Conservation (phyloP, 2,797 vertebrate genomes). For the Selene dorsalis region DNA sequence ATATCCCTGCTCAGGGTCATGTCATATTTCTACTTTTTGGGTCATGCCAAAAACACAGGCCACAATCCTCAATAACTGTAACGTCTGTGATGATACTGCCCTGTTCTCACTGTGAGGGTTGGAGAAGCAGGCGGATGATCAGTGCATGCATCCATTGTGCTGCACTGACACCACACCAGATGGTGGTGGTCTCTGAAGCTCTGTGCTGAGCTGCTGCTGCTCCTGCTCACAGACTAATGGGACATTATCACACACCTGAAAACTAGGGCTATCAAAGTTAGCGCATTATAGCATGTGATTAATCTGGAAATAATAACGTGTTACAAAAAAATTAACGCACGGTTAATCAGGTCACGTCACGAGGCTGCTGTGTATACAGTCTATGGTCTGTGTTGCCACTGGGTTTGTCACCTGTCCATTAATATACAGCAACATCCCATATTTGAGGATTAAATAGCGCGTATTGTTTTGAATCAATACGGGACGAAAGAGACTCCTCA, state of each 20-base stretch:
- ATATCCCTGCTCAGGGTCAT: neutral
- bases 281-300: too few species aligned
- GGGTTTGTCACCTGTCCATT: too few species aligned
- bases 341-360: too few species aligned
- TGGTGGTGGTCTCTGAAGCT: conserved; percentile 60
- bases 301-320: too few species aligned
- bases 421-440: too few species aligned
- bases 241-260: conserved; percentile 61
- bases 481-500: too few species aligned
- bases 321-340: too few species aligned
- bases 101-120: neutral
- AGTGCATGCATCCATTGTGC: conserved; percentile 39
- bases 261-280: conserved; percentile 1
- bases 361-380: too few species aligned
- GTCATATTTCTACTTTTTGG: neutral
- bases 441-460: too few species aligned
- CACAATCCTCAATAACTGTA: neutral
- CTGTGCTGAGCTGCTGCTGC: conserved; percentile 45
- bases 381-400: too few species aligned
- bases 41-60: neutral
- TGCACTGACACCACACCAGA: conserved; percentile 63
- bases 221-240: conserved; percentile 56
- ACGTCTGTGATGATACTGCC: neutral
- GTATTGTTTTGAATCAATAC: too few species aligned
- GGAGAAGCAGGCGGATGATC: neutral